These are phyloP conservation scores for Drymonia ruficornis DNA, from an alignment of 2,888 invertebrate species.

Conservation along the genomic window DNA sequence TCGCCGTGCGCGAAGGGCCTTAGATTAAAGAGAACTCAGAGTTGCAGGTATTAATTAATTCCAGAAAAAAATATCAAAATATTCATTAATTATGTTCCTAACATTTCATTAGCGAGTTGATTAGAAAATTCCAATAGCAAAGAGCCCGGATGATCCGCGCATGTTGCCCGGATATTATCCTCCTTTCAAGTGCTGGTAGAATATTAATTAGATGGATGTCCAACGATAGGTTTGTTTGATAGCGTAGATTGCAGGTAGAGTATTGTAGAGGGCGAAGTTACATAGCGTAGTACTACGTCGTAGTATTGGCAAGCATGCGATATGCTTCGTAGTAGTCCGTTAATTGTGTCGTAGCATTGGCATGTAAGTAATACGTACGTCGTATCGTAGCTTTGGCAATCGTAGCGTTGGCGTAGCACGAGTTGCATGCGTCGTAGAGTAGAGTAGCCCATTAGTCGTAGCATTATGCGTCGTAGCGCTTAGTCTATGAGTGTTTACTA, in stretches of 20 bases:
- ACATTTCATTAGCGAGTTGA: not conserved
- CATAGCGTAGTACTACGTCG: not conserved
- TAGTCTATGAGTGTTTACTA: too few species aligned
- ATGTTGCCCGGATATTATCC: conserved; percentile 4
- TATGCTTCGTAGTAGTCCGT: too few species aligned
- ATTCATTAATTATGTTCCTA: not conserved
- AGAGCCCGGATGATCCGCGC: not conserved
- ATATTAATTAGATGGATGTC: conserved; percentile 3
- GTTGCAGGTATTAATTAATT: too few species aligned
- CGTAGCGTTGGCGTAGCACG: not conserved
- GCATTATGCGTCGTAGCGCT: too few species aligned
- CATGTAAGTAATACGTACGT: too few species aligned
- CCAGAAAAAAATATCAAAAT: too few species aligned
- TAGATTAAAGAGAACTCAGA: too few species aligned
- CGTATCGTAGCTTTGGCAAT: too few species aligned
- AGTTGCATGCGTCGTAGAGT: not conserved
- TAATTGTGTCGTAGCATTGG: too few species aligned
- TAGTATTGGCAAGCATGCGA: not conserved
- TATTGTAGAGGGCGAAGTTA: not conserved
- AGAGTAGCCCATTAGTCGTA: too few species aligned
- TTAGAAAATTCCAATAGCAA: not conserved
- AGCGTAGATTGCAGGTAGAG: not conserved
- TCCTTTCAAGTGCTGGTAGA: not conserved
- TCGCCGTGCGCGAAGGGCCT: too few species aligned
- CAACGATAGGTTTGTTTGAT: conserved; percentile 11